Evolutionary conservation across 2,888 invertebrate genomes (phyloP).

Genomic region (Drosophila flavopinicola): DNA sequence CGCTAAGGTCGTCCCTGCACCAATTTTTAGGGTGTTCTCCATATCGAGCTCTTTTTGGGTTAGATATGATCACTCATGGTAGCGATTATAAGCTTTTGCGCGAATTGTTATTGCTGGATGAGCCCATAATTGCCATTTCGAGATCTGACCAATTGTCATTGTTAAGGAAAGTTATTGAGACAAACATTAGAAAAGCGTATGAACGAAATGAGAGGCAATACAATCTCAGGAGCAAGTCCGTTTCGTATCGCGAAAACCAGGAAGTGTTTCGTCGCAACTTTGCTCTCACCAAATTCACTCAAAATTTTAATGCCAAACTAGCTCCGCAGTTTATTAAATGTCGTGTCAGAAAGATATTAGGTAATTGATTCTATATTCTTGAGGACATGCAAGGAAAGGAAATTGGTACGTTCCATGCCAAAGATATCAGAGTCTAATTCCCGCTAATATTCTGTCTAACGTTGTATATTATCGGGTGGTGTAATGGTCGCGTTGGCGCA

Average conservation of each 20-base stretch:
- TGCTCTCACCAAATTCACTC: not conserved
- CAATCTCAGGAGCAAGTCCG: not conserved
- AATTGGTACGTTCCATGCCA: constrained; percentile 1
- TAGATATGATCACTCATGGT: not conserved
- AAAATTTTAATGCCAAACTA: not conserved
- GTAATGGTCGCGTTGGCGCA: not conserved
- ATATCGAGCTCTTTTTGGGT: not conserved
- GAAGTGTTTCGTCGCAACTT: not conserved
- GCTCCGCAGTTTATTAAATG: too few species aligned
- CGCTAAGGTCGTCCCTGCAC: not conserved
- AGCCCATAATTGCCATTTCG: not conserved
- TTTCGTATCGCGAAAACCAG: not conserved
- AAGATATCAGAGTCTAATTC: constrained; percentile 2
- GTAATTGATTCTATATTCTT: too few species aligned
- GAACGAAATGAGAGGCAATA: not conserved
- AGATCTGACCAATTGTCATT: not conserved
- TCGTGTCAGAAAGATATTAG: too few species aligned
- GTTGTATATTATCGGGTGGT: constrained; percentile 10
- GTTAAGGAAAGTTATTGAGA: not conserved
- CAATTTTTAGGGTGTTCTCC: not conserved
- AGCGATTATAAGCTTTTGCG: not conserved
- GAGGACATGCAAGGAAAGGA: not conserved
- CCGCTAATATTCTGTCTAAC: constrained; percentile 8
- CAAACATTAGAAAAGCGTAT: not conserved
- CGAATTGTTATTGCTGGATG: not conserved